Conservation (phyloP, 2,113 vertebrate species). For the Hydropotes inermis region DNA sequence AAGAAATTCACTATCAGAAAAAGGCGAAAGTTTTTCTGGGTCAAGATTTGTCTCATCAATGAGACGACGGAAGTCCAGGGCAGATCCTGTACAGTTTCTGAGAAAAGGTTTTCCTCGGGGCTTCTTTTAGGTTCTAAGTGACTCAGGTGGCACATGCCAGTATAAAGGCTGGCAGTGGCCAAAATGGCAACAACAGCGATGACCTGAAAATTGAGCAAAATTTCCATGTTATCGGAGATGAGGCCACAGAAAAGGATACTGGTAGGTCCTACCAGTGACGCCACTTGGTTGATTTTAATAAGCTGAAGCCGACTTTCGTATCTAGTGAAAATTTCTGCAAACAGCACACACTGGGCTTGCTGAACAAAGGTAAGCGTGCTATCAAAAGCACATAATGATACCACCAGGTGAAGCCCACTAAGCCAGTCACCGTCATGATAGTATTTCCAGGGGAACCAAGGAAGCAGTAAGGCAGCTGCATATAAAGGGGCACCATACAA, state of each 20-base stretch:
- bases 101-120: background rate
- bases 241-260: constrained; percentile 90
- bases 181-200: constrained; percentile 79
- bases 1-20: constrained; percentile 94
- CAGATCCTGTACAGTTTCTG: constrained; percentile 38
- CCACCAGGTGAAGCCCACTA: constrained; percentile 86
- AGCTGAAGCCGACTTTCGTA: constrained; percentile 85
- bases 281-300: constrained; percentile 88
- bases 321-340: constrained; percentile 86
- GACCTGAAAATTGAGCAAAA: constrained; percentile 85
- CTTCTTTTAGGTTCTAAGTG: constrained; percentile 78
- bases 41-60: constrained; percentile 86
- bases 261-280: constrained; percentile 85
- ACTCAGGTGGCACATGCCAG: constrained; percentile 82
- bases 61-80: constrained; percentile 80
- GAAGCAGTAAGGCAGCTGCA: constrained; percentile 87
- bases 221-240: constrained; percentile 88
- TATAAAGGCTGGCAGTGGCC: constrained; percentile 87
- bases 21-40: constrained; percentile 86
- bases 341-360: constrained; percentile 88
- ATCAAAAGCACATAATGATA: constrained; percentile 88
- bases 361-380: constrained; percentile 88
- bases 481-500: constrained; percentile 87
- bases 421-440: constrained; percentile 89
- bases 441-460: constrained; percentile 93